These are phyloP conservation scores for Oscarella lobularis DNA, from an alignment of 37 sponge, comb jelly and placozoan species.

Conservation along the genomic window DNA sequence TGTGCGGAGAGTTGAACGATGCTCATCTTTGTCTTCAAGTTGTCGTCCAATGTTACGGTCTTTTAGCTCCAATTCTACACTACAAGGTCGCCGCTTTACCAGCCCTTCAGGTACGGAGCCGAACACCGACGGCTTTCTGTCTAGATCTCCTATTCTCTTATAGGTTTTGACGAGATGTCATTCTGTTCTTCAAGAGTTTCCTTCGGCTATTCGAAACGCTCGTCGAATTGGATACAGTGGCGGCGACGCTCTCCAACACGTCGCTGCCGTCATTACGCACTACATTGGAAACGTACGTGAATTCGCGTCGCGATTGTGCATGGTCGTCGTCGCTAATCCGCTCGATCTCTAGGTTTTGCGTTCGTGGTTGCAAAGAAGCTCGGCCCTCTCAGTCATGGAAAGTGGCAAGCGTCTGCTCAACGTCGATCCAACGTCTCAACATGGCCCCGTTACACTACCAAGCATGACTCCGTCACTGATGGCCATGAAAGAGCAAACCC, in stretches of 20 bases:
- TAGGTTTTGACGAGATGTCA: background rate
- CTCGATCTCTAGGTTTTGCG: background rate
- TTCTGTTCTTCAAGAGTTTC: background rate
- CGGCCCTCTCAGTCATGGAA: background rate
- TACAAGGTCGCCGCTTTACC: constrained; percentile 11
- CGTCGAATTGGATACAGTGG: background rate
- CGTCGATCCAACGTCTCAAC: background rate
- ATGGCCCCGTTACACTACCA: background rate
- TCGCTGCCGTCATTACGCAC: background rate
- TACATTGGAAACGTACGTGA: background rate
- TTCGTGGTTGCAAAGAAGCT: background rate
- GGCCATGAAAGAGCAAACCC: background rate
- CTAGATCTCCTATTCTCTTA: too few relatives aligned
- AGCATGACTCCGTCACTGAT: background rate
- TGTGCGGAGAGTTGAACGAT: constrained; percentile 44
- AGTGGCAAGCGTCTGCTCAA: background rate
- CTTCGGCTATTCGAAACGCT: background rate
- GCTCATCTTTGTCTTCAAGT: constrained; percentile 68
- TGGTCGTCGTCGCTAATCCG: background rate
- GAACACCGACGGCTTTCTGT: too few relatives aligned
- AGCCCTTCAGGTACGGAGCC: background rate
- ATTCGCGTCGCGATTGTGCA: background rate
- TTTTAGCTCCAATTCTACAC: constrained; percentile 72
- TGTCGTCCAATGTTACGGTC: constrained; percentile 53
- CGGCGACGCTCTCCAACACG: background rate